Percentiles rank a stretch among this genome's conserved stretches.
phyloP scores from a whole-genome alignment of 1,140 invertebrate genomes.

The Neomicropteryx cornuta region DNA sequence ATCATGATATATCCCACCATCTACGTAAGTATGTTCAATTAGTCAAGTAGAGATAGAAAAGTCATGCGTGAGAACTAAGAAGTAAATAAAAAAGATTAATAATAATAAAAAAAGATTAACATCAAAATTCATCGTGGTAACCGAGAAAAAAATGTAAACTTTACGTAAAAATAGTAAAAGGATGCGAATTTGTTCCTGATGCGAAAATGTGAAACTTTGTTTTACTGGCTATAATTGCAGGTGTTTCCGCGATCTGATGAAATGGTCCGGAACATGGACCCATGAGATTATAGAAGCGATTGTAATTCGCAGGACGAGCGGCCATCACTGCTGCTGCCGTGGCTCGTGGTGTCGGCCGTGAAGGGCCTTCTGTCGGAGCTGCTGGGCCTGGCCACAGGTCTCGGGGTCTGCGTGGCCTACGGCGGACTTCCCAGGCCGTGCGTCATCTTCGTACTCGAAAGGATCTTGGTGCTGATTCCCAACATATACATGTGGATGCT shows the following conservation, averaged over 20 bases:
- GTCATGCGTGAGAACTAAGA: no score
- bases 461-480: constrained; percentile 24
- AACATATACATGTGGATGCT: constrained; percentile 33
- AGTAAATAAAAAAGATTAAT: no score
- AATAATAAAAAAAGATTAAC: no score
- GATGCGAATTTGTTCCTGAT: no score
- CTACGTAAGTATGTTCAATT: constrained; percentile 20
- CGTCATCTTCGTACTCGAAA: constrained; percentile 27
- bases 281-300: no score
- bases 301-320: constrained; percentile 33
- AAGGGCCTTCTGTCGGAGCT: constrained; percentile 30
- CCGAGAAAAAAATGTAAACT: no score
- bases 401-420: constrained; percentile 26
- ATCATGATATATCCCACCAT: constrained; percentile 34
- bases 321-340: constrained; percentile 26
- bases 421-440: constrained; percentile 26
- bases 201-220: no score
- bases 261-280: no score
- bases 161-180: no score
- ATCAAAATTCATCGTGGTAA: no score
- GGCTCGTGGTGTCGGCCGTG: constrained; percentile 28
- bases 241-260: no score
- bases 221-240: no score
- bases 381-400: constrained; percentile 26
- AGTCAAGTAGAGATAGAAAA: constrained; percentile 2